These are phyloP conservation scores for Isichthys henryi DNA, from an alignment of 2,113 vertebrate species.

Conservation along the genomic window DNA sequence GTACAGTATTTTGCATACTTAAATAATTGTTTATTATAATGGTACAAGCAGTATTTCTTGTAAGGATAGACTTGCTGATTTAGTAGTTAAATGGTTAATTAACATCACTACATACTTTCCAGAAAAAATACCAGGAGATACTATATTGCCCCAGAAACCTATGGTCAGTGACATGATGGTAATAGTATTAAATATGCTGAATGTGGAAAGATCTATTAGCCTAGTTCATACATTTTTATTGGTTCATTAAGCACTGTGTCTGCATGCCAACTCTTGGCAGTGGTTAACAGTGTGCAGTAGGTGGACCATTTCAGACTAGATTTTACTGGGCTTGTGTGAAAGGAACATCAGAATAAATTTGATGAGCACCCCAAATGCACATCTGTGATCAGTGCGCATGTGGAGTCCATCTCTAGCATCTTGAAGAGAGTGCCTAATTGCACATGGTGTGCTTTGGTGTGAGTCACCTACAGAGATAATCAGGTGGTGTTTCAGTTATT, in stretches of 20 bases:
- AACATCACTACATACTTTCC: not conserved
- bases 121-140: not conserved
- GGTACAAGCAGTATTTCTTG: not conserved
- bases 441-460: not conserved
- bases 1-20: too few species aligned
- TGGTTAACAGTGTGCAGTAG: not conserved
- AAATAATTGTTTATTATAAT: too few species aligned
- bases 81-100: not conserved
- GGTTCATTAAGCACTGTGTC: not conserved
- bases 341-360: not conserved
- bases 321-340: not conserved
- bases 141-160: too few species aligned
- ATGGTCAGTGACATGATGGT: not conserved
- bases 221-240: not conserved
- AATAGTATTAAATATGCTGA: not conserved
- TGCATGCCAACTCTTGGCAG: not conserved
- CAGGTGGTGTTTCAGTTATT: not conserved
- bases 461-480: not conserved
- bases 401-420: not conserved
- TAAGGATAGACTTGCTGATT: not conserved
- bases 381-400: not conserved
- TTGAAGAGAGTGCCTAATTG: not conserved
- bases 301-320: not conserved
- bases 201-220: not conserved
- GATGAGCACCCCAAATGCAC: not conserved